Base-by-base conservation (phyloP, 2,797 vertebrate genomes). In the Sebastes goodei region DNA sequence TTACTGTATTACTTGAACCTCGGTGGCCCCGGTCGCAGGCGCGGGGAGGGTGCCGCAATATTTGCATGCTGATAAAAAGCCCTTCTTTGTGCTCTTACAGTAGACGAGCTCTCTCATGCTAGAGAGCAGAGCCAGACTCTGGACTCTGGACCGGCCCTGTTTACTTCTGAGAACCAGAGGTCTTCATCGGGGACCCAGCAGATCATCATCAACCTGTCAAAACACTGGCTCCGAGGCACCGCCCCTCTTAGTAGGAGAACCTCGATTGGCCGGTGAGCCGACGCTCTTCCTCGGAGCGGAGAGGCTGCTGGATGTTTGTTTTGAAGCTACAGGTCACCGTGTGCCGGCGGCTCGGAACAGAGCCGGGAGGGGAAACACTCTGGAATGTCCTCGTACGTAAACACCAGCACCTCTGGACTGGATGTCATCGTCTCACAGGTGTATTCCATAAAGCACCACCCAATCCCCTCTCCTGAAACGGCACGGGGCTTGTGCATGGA, bases 1-100 rank as follows among this genome's bases (percentile, higher is more conserved):
- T 94, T 89, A 91, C 90, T 76, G 83, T 87, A 83, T 85, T 74
- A 79, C 83, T 88, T 93, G 92, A 94, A 94, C 92, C 90, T 87
- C 64, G 63, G 72, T 72, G 82, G 74, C 77, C 66, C 6, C 59
- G 75, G 79, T 76, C 52, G 53, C 78, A 75, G 77, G 82, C 42
- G 55, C 78, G 81, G 88, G 78, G 76, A 76, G 74, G 64, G 80
- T 76, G 78, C 81, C 21, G 52, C 87, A 42, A 75, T 89, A 83
- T 95, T 95, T 95, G 84, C 88, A 88, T 90, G 86, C 74, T 63
- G 90, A 92, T 93, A 29, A 91, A 91, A 71, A 89, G 82, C 20
- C 63, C 74, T 38, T 71, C 75, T 84, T 88, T 92, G 78, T 88
- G 81, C 81, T 81, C 77, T 85, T 82, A 86, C 74, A 84, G 86